A percentile compares a stretch with the other conserved stretches of the same genome.
Conservation (phyloP, 2,113 vertebrate genomes). For the Rhipidura dahli region DNA sequence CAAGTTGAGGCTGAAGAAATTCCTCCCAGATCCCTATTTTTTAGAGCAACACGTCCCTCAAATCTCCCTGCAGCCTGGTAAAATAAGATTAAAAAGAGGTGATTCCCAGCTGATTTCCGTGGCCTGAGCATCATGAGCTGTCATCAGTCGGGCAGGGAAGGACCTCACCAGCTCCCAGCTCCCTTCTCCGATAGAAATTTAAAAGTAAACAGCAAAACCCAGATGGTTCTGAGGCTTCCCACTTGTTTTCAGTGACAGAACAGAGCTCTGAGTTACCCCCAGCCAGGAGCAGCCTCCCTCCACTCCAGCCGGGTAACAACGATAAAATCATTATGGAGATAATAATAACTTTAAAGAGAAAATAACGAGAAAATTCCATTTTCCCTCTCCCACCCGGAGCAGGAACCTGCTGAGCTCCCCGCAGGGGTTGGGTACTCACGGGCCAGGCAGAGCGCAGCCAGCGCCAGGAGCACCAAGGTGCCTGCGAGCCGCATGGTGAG, state of each 20-base stretch:
- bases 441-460: conserved; percentile 19
- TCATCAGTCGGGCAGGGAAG: neutral
- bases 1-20: neutral
- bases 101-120: neutral
- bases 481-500: conserved; percentile 18
- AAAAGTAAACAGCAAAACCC: neutral
- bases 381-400: neutral
- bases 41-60: neutral
- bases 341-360: too few relatives aligned
- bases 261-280: neutral
- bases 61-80: neutral
- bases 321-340: accelerated
- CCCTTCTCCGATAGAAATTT: neutral
- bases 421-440: neutral
- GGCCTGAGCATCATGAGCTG: neutral
- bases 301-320: neutral
- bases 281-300: neutral
- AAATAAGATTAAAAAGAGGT: neutral
- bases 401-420: too few relatives aligned
- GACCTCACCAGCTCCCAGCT: neutral
- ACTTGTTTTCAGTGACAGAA: neutral
- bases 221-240: neutral
- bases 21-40: neutral
- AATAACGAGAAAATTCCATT: neutral
- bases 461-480: neutral